Evolutionary conservation across 2,888 invertebrate species (phyloP), one percentile per base, ranked within the genome.

Genomic region (Parapristionchus giblindavisi): DNA sequence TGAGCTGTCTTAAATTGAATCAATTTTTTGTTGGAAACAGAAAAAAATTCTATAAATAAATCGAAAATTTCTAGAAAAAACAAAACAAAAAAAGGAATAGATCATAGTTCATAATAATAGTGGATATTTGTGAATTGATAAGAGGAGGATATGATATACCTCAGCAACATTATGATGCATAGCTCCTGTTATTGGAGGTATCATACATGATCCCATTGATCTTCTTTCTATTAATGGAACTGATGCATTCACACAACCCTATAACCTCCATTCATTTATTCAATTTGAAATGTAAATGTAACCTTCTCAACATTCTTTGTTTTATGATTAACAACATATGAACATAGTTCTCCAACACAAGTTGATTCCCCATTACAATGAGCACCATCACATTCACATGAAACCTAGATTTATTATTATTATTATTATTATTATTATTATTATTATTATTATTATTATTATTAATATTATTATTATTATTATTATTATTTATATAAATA

Each of bases 161-260:
- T 84, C 84, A 0, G 84, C 85, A 17, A 87, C 80, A 27, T 79
- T 79, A 74, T 87, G 86, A 73, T 87, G 87, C 86, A 87, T 86
- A 27, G 87, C 86, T 54, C 87, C 87, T 17, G 86, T 85, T 51
- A 85, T 84, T 3, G 85, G 86, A 24, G 85, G 86, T 3, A 82
- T 77, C 85, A 85, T 86, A 73, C 87, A 87, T 0, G 85, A 83
- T 11, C 87, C 87, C 29, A 81, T 80, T 1, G 85, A 79, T n/a
- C 87, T 76, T 54, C 86, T 65, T 70, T 87, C 87, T 21, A 87
- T 76, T 8, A 87, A 51, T 1, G 87, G 87, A 32, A 87, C 81
- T 8, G 87, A 83, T 0, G 85, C 85, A 66, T 87, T 87, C 21
- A 84, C 83, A 71, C 87, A 87, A 11, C 87, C 87, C 77, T 81